These are phyloP conservation scores for Lucilia sericata DNA, from an alignment of 1,140 invertebrate species.

Conservation along the genomic window DNA sequence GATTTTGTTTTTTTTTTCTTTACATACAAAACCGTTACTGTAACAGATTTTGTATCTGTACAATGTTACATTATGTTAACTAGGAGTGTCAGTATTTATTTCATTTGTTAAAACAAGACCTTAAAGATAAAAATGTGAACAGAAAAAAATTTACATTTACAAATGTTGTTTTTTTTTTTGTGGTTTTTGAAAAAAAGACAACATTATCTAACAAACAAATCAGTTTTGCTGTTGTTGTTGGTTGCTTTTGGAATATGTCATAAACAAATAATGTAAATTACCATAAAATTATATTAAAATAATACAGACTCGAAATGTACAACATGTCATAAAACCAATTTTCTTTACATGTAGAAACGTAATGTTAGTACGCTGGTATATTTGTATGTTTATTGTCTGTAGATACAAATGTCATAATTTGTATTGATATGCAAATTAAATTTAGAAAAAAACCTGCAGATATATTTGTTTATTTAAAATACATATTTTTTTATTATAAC, in stretches of 20 bases:
- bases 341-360: not conserved
- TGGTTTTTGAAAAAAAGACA: not conserved
- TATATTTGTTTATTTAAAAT: not conserved
- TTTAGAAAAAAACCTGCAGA: slow-evolving; percentile 5
- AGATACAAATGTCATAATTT: slow-evolving; percentile 26
- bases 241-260: not conserved
- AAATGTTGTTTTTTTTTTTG: not conserved
- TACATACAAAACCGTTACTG: no score
- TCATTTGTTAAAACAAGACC: not conserved
- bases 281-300: slow-evolving; percentile 18
- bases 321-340: not conserved
- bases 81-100: no score
- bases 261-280: slow-evolving; percentile 9
- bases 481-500: not conserved
- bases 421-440: slow-evolving; percentile 43
- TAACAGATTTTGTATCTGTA: no score
- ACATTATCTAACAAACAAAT: not conserved
- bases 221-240: not conserved
- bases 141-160: slow-evolving; percentile 8
- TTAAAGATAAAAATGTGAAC: not conserved
- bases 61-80: no score
- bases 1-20: no score
- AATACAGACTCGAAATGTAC: not conserved
- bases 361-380: not conserved
- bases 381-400: not conserved